Conservation (phyloP, 1,140 invertebrate species). For the Lepeophtheirus salmonis region DNA sequence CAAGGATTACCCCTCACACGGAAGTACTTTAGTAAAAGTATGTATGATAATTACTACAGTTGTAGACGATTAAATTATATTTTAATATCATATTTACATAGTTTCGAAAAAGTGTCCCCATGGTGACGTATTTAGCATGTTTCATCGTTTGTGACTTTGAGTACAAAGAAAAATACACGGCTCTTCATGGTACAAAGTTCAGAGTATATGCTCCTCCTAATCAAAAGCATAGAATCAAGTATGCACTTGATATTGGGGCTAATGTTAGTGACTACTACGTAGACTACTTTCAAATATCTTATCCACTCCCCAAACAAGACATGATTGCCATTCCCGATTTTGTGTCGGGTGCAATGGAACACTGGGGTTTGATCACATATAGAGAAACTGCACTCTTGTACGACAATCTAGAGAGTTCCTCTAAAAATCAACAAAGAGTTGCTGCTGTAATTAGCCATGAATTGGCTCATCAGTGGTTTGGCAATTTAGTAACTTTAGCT, state of each 20-base stretch:
- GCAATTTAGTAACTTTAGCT: conserved; percentile 44
- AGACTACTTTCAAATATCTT: conserved; percentile 61
- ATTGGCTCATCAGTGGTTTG: conserved; percentile 75
- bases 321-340: conserved; percentile 87
- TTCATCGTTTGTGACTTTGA: conserved; percentile 79
- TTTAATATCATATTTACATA: no score
- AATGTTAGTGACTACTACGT: conserved; percentile 65
- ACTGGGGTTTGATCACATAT: conserved; percentile 44
- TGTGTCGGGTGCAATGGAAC: conserved; percentile 83
- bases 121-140: conserved; percentile 78
- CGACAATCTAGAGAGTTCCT: conserved; percentile 43
- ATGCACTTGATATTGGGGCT: conserved; percentile 53
- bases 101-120: conserved; percentile 61
- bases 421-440: conserved; percentile 51
- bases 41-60: no score
- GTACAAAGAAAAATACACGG: conserved; percentile 32
- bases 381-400: conserved; percentile 63
- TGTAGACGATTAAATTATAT: no score
- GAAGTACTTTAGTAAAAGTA: no score
- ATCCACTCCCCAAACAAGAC: conserved; percentile 76
- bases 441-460: conserved; percentile 69
- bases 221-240: conserved; percentile 49
- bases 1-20: background rate
- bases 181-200: conserved; percentile 31
- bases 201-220: conserved; percentile 50